Conservation (phyloP, 2,888 invertebrate genomes). For the Achlya flavicornis region DNA sequence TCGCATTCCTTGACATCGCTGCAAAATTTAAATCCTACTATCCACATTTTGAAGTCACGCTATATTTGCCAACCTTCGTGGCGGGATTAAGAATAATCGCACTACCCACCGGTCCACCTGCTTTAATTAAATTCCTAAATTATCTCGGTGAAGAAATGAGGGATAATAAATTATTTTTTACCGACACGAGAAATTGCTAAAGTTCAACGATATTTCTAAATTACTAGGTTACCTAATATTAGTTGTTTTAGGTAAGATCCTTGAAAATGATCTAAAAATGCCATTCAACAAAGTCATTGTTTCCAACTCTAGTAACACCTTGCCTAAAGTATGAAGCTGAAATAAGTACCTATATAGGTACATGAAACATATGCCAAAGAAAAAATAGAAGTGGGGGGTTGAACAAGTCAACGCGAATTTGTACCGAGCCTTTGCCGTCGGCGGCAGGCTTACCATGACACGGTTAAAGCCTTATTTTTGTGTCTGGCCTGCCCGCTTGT, state of each 20-base stretch:
- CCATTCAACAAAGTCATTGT: neutral
- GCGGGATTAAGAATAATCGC: neutral
- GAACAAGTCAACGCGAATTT: conserved; percentile 78
- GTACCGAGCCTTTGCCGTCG: conserved; percentile 82
- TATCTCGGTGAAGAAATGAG: neutral
- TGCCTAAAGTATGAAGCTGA: too few species aligned
- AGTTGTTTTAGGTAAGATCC: neutral
- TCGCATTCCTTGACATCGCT: conserved; percentile 26
- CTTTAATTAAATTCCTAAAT: conserved; percentile 5
- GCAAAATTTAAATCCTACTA: conserved; percentile 12
- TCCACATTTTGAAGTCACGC: conserved; percentile 1
- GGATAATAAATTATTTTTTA: conserved; percentile 10
- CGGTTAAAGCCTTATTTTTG: conserved; percentile 83
- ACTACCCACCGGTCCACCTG: conserved; percentile 6
- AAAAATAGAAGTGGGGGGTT: conserved; percentile 55
- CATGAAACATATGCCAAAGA: conserved; percentile 47
- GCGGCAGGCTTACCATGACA: conserved; percentile 82
- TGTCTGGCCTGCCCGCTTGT: conserved; percentile 81
- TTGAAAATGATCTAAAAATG: neutral
- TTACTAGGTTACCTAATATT: neutral
- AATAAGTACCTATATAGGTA: too few species aligned
- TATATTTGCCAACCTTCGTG: conserved; percentile 1
- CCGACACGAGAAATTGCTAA: neutral
- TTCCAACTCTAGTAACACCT: neutral
- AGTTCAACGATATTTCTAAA: conserved; percentile 4